Base-by-base conservation (phyloP, 1,140 invertebrate genomes). In the Saccostrea glomerata region DNA sequence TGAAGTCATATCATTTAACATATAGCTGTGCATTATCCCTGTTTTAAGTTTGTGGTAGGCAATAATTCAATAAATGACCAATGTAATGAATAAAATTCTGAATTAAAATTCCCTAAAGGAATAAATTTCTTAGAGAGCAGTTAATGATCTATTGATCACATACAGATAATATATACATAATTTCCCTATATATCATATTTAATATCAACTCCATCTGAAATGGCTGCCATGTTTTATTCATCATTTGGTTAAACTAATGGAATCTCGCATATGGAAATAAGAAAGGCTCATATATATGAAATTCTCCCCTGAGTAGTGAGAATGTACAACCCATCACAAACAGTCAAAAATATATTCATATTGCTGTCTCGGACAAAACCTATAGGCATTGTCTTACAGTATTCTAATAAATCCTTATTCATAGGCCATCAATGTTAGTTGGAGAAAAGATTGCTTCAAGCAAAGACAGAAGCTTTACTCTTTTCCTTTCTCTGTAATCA, bases 121-220 rank as follows among this genome's bases (percentile, higher is more conserved):
- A 63, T 63, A 63, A 20, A 63, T 63, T 63, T 63, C 58, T 60
- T 20, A 63, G 58, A 63, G 58, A 63, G 58, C 58, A 63, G 58
- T 63, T 63, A 63, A 63, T 20, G 6, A 63, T n/a, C 58, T 63
- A 20, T n/a, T 63, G 58, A 77, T 77, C 30, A 77, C 25, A 36
- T 36, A 77, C 13, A 36, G 6, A 77, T 77, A 13, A 36, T 47
- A 47, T 36, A 30, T 77, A 36, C 25, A 30, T 36, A 77, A 77
- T 77, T 77, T 77, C 25, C 70, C 23, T 77, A 77, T 36, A 77
- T 77, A 77, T 77, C 30, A 77, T 77, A 77, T 77, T 73, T 77
- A 30, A 36, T 17, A 30, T 77, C 70, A 17, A 36, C 25, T 25
- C 23, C 13, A 36, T 25, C 13, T 30, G 70, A 30, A 77, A 77